Evolutionary conservation across 2,888 invertebrate genomes (phyloP).

Genomic region (Stenoptilia bipunctidactyla): DNA sequence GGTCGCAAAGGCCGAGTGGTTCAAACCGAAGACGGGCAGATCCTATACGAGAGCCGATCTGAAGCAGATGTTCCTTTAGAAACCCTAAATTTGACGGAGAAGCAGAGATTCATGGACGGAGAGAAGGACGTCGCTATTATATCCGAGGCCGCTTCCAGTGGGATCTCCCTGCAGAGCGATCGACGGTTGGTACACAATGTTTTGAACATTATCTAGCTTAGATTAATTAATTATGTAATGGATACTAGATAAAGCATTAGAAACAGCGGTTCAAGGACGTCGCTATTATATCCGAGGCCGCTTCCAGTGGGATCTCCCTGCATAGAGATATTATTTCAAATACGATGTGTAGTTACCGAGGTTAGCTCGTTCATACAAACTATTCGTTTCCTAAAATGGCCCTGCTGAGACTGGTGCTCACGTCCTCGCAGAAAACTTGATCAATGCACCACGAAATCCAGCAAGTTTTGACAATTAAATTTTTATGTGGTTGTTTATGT

Average conservation of each 20-base stretch:
- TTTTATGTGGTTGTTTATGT: too few relatives aligned
- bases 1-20: constrained; percentile 95
- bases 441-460: too few relatives aligned
- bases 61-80: constrained; percentile 97
- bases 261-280: constrained; percentile 94
- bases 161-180: constrained; percentile 97
- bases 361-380: too few relatives aligned
- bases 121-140: constrained; percentile 99
- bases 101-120: constrained; percentile 96
- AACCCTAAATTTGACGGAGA: constrained; percentile 94
- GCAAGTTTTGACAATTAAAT: too few relatives aligned
- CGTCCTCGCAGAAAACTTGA: too few relatives aligned
- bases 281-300: constrained; percentile 99
- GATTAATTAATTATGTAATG: background rate
- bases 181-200: constrained; percentile 57
- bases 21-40: constrained; percentile 91
- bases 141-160: constrained; percentile 98
- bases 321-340: constrained; percentile 86
- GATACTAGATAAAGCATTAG: too few relatives aligned
- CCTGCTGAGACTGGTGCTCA: too few relatives aligned
- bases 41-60: constrained; percentile 94
- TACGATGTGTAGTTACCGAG: too few relatives aligned
- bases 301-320: constrained; percentile 96
- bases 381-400: too few relatives aligned
- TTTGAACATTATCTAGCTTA: background rate